These are phyloP conservation scores for Luscinia megarhynchos DNA, from an alignment of 2,797 vertebrate genomes.

Conservation along the genomic window DNA sequence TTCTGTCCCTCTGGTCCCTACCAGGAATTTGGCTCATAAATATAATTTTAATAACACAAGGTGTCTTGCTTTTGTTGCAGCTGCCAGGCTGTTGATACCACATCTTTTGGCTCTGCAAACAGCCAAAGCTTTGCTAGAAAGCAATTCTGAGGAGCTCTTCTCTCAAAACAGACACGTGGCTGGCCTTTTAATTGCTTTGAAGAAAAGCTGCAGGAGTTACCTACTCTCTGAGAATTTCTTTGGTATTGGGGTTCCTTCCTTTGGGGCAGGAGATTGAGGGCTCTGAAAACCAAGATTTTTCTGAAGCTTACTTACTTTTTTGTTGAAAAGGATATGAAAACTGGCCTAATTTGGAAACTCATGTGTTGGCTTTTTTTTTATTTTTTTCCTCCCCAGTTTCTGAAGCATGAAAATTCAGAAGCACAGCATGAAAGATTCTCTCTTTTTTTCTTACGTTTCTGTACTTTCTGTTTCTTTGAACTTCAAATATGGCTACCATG, in stretches of 20 bases:
- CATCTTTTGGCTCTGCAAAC: neutral
- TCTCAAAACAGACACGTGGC: neutral
- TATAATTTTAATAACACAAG: fast-evolving
- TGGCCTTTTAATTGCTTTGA: neutral
- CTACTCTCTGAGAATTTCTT: neutral
- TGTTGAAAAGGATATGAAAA: neutral
- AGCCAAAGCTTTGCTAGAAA: neutral
- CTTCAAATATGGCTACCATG: fast-evolving
- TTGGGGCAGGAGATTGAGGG: neutral
- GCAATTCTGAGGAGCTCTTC: neutral
- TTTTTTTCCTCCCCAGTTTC: neutral
- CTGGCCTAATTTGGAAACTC: neutral
- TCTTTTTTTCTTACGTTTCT: neutral
- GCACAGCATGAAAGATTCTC: neutral
- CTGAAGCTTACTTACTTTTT: neutral
- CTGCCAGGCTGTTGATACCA: neutral
- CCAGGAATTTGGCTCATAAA: neutral
- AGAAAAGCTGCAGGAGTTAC: neutral
- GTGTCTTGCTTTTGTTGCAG: neutral
- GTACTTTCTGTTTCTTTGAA: neutral
- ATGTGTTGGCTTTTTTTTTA: neutral
- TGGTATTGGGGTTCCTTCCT: neutral
- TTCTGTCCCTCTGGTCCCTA: neutral
- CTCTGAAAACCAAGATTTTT: neutral
- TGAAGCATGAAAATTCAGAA: neutral